These are phyloP conservation scores for Pristionchus fissidentatus DNA, from an alignment of 2,888 invertebrate species.

Conservation along the genomic window DNA sequence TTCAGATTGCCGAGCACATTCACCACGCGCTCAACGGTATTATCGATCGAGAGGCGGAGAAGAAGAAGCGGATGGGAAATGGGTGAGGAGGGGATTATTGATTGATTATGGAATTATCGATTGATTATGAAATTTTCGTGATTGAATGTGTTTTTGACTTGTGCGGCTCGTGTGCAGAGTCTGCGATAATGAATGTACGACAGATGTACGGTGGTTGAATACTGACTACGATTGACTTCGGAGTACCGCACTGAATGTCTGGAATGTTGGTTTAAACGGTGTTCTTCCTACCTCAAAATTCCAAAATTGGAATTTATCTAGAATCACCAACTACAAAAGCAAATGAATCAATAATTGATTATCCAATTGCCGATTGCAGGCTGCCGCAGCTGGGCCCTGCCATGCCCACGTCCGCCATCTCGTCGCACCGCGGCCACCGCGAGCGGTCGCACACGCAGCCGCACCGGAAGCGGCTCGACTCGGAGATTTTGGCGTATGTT, in stretches of 20 bases:
- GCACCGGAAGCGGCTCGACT: constrained; percentile 13
- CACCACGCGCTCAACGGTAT: constrained; percentile 52
- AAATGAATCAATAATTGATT: no score
- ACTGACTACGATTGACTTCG: no score
- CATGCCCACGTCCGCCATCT: background rate
- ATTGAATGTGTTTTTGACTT: no score
- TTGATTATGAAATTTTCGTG: background rate
- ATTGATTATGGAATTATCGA: background rate
- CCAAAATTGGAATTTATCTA: no score
- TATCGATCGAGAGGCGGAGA: constrained; percentile 57
- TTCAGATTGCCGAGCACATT: constrained; percentile 51
- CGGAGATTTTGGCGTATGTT: background rate
- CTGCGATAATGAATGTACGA: no score
- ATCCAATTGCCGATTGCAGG: no score
- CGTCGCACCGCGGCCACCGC: background rate
- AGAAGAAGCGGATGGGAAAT: constrained; percentile 49
- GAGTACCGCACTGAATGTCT: background rate
- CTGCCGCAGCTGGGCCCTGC: background rate
- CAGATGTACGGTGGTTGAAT: no score
- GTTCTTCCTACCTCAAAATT: no score
- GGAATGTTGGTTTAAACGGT: no score
- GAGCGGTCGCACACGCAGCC: constrained; percentile 36
- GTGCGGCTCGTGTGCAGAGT: no score
- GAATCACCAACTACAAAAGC: no score
- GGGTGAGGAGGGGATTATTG: constrained; percentile 49